Evolutionary conservation across 2,888 invertebrate species (phyloP).

Genomic region (Dugesia japonica): DNA sequence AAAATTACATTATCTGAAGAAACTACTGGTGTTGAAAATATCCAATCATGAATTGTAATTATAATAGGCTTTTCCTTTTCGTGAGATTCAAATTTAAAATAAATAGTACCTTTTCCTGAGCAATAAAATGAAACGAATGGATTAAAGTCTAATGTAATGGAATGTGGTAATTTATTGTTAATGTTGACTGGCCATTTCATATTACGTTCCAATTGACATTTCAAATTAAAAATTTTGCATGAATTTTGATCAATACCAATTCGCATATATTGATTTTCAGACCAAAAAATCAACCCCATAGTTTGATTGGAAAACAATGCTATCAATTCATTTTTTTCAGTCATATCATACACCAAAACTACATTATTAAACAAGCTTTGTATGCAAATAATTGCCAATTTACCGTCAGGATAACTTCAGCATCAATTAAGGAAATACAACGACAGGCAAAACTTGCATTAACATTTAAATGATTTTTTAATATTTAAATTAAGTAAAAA

Average conservation of each 20-base stretch:
- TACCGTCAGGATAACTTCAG: not conserved
- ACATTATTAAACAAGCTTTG: not conserved
- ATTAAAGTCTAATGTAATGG: not conserved
- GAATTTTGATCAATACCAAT: not conserved
- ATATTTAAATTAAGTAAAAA: too few species aligned
- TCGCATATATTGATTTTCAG: not conserved
- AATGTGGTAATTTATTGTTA: not conserved
- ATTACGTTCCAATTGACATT: not conserved
- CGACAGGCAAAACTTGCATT: too few species aligned
- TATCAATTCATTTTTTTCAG: not conserved
- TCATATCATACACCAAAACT: not conserved
- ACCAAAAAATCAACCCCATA: not conserved
- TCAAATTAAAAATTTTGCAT: not conserved
- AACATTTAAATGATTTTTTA: too few species aligned
- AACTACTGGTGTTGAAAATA: not conserved
- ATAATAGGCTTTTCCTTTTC: not conserved
- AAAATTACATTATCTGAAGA: not conserved
- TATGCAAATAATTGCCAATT: not conserved
- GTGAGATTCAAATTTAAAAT: not conserved
- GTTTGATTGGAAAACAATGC: not conserved
- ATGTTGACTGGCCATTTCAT: not conserved
- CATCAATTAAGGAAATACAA: too few species aligned
- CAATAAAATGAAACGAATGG: not conserved
- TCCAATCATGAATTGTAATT: not conserved
- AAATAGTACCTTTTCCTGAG: not conserved